A percentile compares a stretch with the other conserved stretches of the same genome.
These are phyloP conservation scores for Macrophya annulata DNA, from an alignment of 2,888 invertebrate species.

Conservation along the genomic window DNA sequence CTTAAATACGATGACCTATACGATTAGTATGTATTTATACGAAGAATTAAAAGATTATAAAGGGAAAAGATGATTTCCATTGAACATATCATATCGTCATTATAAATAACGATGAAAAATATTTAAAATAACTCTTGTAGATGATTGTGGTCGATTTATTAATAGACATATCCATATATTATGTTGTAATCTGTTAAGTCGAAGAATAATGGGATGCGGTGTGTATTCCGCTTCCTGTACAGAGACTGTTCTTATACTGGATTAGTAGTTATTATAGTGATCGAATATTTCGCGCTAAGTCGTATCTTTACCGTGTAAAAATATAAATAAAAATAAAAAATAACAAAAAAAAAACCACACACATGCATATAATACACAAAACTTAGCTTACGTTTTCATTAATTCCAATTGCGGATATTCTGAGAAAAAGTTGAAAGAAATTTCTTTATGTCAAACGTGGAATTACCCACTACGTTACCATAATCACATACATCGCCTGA, in stretches of 20 bases:
- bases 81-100: background rate
- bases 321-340: background rate
- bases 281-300: background rate
- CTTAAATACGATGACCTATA: no score
- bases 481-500: no score
- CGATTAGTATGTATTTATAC: background rate
- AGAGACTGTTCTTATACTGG: background rate
- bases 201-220: background rate
- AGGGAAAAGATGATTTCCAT: background rate
- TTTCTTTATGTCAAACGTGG: no score
- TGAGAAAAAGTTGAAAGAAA: background rate
- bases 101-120: constrained; percentile 1
- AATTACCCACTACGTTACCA: no score
- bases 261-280: background rate
- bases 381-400: background rate
- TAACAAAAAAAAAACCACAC: background rate
- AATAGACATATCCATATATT: background rate
- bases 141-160: constrained; percentile 2
- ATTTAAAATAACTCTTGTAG: background rate
- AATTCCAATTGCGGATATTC: background rate
- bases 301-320: background rate
- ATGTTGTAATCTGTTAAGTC: background rate
- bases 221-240: constrained; percentile 3
- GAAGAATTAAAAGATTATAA: background rate
- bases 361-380: background rate